Evolutionary conservation across 1,140 invertebrate genomes (phyloP).

Genomic region (Brachionus sp.): DNA sequence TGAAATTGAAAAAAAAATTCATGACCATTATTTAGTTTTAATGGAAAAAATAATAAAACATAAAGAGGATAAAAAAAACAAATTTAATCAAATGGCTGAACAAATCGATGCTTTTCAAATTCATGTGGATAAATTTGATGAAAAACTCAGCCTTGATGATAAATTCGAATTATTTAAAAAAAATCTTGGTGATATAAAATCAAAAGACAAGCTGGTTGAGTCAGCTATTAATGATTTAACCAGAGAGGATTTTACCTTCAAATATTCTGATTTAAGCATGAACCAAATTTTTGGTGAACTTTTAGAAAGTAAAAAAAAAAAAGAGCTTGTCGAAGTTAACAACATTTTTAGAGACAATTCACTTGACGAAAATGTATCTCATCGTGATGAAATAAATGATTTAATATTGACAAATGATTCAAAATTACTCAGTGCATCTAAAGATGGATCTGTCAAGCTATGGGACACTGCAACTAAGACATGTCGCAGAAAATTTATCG

Average conservation of each 20-base stretch:
- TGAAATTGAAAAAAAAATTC: not conserved
- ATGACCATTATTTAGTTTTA: not conserved
- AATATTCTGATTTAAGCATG: not conserved
- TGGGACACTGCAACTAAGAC: not conserved
- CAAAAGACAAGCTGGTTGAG: not conserved
- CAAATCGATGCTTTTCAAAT: not conserved
- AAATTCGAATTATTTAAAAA: not conserved
- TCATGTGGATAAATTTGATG: not conserved
- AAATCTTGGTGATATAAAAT: not conserved
- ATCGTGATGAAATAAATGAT: not conserved
- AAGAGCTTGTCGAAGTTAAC: not conserved
- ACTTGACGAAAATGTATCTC: not conserved
- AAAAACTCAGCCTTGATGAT: not conserved
- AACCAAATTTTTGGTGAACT: not conserved
- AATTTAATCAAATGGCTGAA: not conserved
- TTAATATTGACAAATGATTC: not conserved
- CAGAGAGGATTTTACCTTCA: not conserved
- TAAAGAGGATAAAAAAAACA: not conserved
- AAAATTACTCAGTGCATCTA: not conserved
- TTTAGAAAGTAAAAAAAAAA: not conserved
- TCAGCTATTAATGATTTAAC: not conserved
- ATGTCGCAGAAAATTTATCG: slow-evolving; percentile 60
- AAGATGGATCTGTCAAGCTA: not conserved
- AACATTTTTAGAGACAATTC: not conserved
- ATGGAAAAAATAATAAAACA: not conserved